These are phyloP conservation scores for Cephalopachus bancanus DNA, from an alignment of 2,797 vertebrate species.

Conservation along the genomic window DNA sequence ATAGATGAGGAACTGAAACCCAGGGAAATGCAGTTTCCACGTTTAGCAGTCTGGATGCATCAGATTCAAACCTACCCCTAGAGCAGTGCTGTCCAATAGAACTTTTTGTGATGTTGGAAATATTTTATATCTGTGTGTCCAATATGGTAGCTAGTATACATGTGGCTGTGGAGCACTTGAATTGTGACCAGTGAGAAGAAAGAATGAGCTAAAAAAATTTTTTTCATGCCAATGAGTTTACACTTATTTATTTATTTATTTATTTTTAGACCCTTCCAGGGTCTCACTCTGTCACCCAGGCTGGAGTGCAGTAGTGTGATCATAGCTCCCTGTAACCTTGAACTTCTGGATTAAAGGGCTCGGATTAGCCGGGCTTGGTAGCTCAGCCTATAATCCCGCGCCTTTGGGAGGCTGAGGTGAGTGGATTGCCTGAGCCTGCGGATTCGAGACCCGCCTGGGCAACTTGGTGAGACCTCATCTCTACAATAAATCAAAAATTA, in stretches of 20 bases:
- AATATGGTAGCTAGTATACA: neutral
- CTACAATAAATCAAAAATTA: too few relatives aligned
- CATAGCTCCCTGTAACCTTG: too few relatives aligned
- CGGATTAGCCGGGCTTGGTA: too few relatives aligned
- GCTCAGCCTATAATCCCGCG: too few relatives aligned
- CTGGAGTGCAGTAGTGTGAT: too few relatives aligned
- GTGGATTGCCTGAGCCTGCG: too few relatives aligned
- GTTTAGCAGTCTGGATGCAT: neutral
- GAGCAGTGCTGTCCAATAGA: neutral
- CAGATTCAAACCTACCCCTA: neutral
- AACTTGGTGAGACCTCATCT: too few relatives aligned
- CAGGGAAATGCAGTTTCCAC: neutral
- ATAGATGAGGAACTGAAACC: neutral
- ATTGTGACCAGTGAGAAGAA: slow-evolving; percentile 28
- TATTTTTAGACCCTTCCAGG: too few relatives aligned
- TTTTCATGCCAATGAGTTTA: slow-evolving; percentile 40
- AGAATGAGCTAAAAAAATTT: neutral
- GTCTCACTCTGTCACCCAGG: too few relatives aligned
- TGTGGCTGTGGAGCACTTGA: neutral
- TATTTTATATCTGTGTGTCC: neutral
- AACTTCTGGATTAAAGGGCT: too few relatives aligned
- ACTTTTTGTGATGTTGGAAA: neutral
- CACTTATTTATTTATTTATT: neutral
- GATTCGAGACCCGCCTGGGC: too few relatives aligned
- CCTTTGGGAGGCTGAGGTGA: too few relatives aligned